Evolutionary conservation across 1,140 invertebrate species (phyloP).

Genomic region (Popillia japonica): DNA sequence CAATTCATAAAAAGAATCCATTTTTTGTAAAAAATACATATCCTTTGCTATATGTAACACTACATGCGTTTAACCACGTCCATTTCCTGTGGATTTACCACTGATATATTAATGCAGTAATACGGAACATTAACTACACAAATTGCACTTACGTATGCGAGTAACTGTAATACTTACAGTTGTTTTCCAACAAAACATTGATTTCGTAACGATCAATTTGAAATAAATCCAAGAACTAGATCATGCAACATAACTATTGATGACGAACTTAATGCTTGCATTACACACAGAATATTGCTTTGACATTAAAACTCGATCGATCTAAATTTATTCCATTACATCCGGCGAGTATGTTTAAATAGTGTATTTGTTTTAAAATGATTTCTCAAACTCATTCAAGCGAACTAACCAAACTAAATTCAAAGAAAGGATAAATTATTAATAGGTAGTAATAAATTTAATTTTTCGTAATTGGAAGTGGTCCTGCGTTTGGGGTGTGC

Average conservation of each 20-base stretch:
- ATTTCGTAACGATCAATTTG: neutral
- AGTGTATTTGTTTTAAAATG: neutral
- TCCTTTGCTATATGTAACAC: no score
- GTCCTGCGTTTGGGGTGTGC: constrained; percentile 23
- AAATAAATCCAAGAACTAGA: neutral
- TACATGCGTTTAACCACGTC: no score
- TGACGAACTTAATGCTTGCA: neutral
- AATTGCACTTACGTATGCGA: neutral
- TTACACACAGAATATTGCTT: neutral
- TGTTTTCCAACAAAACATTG: neutral
- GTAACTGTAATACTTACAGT: constrained; percentile 3
- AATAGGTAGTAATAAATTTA: constrained; percentile 24
- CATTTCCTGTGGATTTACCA: no score
- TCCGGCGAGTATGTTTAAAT: neutral
- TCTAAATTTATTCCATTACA: neutral
- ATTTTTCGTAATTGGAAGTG: constrained; percentile 21
- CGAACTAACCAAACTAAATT: neutral
- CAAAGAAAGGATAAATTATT: neutral
- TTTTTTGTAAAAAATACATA: no score
- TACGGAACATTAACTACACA: neutral
- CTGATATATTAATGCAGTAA: neutral
- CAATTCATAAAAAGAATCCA: no score
- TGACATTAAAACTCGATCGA: neutral
- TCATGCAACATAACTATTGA: neutral
- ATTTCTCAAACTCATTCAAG: neutral